A percentile compares a stretch with the other conserved stretches of the same genome.
Conservation (phyloP, 2,113 vertebrate species). For the Psilopogon haemacephalus region DNA sequence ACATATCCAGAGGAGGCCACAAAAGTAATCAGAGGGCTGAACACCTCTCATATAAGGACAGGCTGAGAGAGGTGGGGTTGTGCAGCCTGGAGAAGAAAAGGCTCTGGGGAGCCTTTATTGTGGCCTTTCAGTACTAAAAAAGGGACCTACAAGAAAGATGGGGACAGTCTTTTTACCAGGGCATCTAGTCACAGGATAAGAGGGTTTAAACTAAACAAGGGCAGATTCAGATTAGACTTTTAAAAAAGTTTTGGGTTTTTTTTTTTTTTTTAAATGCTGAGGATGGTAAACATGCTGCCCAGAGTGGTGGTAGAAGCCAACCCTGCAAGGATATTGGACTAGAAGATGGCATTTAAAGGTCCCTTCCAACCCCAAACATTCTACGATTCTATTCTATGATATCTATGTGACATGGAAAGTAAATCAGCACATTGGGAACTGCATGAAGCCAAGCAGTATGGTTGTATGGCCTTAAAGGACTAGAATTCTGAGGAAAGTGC, state of each 20-base stretch:
- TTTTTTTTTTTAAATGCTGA: too few species aligned
- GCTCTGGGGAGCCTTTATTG: too few species aligned
- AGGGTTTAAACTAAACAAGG: background rate
- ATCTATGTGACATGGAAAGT: background rate
- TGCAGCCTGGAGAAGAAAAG: too few species aligned
- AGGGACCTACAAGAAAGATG: too few species aligned
- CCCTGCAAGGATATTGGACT: background rate
- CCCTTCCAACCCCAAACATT: background rate
- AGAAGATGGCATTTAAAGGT: background rate
- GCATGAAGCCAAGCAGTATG: background rate
- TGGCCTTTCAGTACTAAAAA: too few species aligned
- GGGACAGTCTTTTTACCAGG: too few species aligned
- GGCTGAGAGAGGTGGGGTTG: too few species aligned
- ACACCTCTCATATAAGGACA: too few species aligned
- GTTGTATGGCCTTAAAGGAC: background rate
- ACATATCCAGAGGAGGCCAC: too few species aligned
- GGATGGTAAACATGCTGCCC: background rate
- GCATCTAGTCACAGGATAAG: too few species aligned
- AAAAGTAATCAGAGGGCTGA: too few species aligned
- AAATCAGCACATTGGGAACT: rapidly evolving
- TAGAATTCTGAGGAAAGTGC: background rate
- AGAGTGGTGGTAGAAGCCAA: background rate
- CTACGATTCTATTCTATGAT: background rate
- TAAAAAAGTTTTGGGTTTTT: too few species aligned
- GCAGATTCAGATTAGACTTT: background rate